Evolutionary conservation across 2,888 invertebrate species (phyloP).

Genomic region (Mythimna pallens): DNA sequence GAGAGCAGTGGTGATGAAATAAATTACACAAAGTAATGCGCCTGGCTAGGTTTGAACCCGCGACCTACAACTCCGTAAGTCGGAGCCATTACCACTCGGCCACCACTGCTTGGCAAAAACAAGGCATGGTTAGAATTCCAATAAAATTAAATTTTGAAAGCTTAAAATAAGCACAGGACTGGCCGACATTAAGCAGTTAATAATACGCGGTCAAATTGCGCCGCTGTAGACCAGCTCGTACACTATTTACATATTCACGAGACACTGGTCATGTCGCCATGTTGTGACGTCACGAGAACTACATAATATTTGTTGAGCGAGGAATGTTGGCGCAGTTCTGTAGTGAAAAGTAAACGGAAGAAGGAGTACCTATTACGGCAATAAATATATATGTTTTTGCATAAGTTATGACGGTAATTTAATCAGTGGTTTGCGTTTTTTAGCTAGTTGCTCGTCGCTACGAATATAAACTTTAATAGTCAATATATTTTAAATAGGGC

Average conservation of each 20-base stretch:
- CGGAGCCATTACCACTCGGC: too few species aligned
- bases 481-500: too few species aligned
- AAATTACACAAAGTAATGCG: too few species aligned
- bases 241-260: slow-evolving; percentile 50
- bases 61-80: too few species aligned
- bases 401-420: neutral
- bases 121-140: too few species aligned
- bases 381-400: slow-evolving; percentile 3
- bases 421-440: neutral
- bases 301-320: slow-evolving; percentile 34
- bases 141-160: too few species aligned
- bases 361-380: neutral
- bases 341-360: slow-evolving; percentile 38
- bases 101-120: too few species aligned
- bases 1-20: too few species aligned
- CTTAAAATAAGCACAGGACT: neutral
- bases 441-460: neutral
- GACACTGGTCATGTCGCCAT: slow-evolving; percentile 18
- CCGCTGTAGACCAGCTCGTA: slow-evolving; percentile 11
- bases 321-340: slow-evolving; percentile 44
- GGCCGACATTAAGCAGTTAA: neutral
- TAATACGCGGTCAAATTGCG: slow-evolving; percentile 19
- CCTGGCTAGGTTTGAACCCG: too few species aligned
- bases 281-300: slow-evolving; percentile 44
- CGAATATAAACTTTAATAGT: too few species aligned